These are phyloP conservation scores for Zosterops pallidus DNA, from an alignment of 2,113 vertebrate genomes.

Conservation along the genomic window DNA sequence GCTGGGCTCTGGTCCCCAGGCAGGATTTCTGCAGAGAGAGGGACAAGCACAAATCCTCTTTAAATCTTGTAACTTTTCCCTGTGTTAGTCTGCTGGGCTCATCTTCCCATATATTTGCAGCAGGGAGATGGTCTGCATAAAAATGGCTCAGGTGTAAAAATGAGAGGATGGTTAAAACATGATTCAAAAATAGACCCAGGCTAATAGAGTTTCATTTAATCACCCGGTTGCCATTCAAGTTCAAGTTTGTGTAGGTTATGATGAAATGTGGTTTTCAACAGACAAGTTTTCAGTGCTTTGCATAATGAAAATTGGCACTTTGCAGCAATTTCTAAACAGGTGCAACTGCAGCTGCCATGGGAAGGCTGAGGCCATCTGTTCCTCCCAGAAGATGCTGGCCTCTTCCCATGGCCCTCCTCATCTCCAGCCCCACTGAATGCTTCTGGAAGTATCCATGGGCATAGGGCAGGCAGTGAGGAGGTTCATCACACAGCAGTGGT, in stretches of 20 bases:
- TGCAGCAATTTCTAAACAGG: slow-evolving; percentile 7
- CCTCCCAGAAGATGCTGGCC: neutral
- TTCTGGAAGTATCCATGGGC: neutral
- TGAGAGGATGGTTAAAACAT: neutral
- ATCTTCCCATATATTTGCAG: neutral
- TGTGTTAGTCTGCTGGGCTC: neutral
- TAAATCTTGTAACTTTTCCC: neutral
- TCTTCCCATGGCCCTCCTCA: neutral
- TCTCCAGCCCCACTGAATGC: fast-evolving
- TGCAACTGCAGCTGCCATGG: neutral
- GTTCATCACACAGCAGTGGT: fast-evolving
- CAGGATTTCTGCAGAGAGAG: neutral
- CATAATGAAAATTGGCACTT: slow-evolving; percentile 25
- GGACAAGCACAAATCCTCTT: neutral
- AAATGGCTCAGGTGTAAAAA: neutral
- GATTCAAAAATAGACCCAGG: neutral
- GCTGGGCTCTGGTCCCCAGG: neutral
- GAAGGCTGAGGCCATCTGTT: slow-evolving; percentile 1
- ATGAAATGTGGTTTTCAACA: slow-evolving; percentile 16
- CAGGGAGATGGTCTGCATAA: neutral
- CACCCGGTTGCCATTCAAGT: neutral
- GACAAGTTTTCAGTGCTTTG: neutral
- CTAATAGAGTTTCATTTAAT: neutral
- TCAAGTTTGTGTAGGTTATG: neutral
- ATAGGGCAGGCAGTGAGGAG: neutral